Base-by-base conservation (phyloP, 2,797 vertebrate species). In the Girardinus metallicus region DNA sequence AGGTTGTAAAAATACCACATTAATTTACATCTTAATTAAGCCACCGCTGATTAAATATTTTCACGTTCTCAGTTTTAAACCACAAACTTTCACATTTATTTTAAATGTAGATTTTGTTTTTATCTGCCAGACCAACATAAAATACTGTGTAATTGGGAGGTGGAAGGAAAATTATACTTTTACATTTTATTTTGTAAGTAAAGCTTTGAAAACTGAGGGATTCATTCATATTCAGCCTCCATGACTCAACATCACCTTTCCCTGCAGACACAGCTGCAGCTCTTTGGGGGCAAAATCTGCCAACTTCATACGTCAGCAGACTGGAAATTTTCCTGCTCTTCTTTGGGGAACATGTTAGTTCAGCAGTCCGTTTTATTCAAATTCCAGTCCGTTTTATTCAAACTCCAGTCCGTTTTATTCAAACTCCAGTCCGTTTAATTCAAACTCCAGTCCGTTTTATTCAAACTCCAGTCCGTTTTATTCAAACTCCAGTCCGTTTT, bases 261-360 rank as follows among this genome's bases (percentile, higher is more conserved):
- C 6, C 60, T 34, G 29, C 31, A 62, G 31, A 31, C 29, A 29
- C 60, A 62, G 57, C 57, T 5, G 57, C 29, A 51, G 49, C 49
- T 51, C 3, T 4, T 1, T 5, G 15, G 46, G 44, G 15, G 18
- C 49, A 8, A 51, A 23, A 51, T 8, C 49, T 23, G 23, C 49
- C 1, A 9, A 9, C 49, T 9, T 8, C 1, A 0, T 18, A 1
- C 5, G 16, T 23, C 21, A 51, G 18, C 49, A 51, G 2, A 23
- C 18, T 21, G 6, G 49, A 51, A 21, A 51, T 3, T 2, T 23
- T 1, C 7, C 49, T 51, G 49, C 6, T 51, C 7, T 21, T 2
- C 47, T 23, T 8, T 51, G 18, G 5, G 47, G 16, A 21, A 1
- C 46, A 5, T 15, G 46, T 47, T 16, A 5, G 47, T 7, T 7